A percentile compares a stretch with the other conserved stretches of the same genome.
Evolutionary conservation across 2,113 vertebrate species (phyloP).

Genomic region (Calypte anna): DNA sequence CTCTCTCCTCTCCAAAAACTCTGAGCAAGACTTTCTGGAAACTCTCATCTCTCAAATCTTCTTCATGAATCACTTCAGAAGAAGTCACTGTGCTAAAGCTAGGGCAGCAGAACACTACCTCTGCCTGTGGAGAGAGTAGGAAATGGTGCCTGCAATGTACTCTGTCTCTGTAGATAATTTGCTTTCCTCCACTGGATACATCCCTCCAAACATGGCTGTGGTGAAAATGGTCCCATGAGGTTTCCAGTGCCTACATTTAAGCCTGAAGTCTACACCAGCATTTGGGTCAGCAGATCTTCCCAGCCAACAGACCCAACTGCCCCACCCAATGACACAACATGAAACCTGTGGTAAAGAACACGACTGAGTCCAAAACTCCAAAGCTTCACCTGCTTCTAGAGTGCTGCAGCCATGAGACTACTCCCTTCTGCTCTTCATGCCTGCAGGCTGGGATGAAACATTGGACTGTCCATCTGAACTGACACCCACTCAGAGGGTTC

Average conservation of each 20-base stretch:
- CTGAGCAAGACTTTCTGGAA: neutral
- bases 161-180: neutral
- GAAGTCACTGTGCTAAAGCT: neutral
- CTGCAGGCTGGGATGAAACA: neutral
- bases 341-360: neutral
- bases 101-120: neutral
- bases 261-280: neutral
- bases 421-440: neutral
- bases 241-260: neutral
- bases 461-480: neutral
- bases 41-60: neutral
- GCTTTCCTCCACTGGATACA: neutral
- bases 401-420: neutral
- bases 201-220: neutral
- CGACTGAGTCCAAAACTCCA: neutral
- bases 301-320: neutral
- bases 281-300: neutral
- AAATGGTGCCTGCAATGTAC: neutral
- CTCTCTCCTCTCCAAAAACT: neutral
- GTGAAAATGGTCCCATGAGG: neutral
- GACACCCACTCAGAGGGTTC: neutral
- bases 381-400: neutral
- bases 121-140: neutral
- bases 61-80: neutral
- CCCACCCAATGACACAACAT: fast-evolving